Conservation (phyloP, 2,797 vertebrate genomes). For the Octomys mimax region DNA sequence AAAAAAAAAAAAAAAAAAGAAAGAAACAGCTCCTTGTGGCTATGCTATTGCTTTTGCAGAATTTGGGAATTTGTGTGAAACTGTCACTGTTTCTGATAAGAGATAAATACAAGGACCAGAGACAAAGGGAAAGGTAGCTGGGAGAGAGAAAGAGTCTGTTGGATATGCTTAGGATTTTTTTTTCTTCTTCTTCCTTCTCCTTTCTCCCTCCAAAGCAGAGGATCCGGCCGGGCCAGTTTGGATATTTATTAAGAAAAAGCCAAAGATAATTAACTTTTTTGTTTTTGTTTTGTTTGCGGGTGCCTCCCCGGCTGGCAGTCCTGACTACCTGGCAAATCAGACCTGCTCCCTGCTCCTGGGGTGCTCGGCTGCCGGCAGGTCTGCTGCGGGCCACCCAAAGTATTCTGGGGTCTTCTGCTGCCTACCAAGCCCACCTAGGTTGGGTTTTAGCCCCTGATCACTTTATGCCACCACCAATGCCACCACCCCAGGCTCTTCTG, state of each 20-base stretch:
- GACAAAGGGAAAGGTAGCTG: constrained; percentile 74
- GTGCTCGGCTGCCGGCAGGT: constrained; percentile 67
- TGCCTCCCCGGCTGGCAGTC: constrained; percentile 91
- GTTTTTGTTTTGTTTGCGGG: constrained; percentile 91
- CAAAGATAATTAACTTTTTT: constrained; percentile 93
- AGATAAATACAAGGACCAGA: constrained; percentile 83
- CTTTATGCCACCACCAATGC: constrained; percentile 56
- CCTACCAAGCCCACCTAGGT: constrained; percentile 56
- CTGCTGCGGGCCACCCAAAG: constrained; percentile 66
- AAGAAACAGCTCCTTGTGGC: constrained; percentile 77
- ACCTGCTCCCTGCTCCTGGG: constrained; percentile 87
- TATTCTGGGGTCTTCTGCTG: not conserved
- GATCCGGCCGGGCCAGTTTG: constrained; percentile 92
- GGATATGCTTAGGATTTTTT: constrained; percentile 74
- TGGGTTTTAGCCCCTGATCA: constrained; percentile 41
- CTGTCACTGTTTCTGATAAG: constrained; percentile 86
- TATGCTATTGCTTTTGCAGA: constrained; percentile 82
- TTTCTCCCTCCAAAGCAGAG: constrained; percentile 86
- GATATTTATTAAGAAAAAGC: constrained; percentile 93
- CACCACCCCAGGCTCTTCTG: constrained; percentile 58
- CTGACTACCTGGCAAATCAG: constrained; percentile 90
- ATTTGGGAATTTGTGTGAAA: constrained; percentile 86
- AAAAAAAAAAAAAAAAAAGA: not conserved
- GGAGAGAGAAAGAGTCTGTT: constrained; percentile 20
- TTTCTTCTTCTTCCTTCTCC: constrained; percentile 60